Evolutionary conservation across 2,888 invertebrate genomes (phyloP).

Genomic region (Ethmia dodecea): DNA sequence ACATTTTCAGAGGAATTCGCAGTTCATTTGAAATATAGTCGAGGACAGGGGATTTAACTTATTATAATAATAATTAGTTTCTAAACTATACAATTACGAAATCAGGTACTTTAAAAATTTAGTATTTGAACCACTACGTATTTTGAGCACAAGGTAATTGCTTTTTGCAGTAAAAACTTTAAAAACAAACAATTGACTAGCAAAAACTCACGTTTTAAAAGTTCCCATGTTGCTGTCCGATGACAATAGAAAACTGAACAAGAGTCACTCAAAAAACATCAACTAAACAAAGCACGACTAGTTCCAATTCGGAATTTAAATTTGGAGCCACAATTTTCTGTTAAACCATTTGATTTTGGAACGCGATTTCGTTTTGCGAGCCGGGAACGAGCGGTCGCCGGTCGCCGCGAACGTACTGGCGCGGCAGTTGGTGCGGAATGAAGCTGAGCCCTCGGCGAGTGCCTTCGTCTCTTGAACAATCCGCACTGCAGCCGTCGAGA

Average conservation of each 20-base stretch:
- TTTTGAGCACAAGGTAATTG: no score
- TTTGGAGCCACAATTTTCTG: constrained; percentile 13
- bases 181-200: neutral
- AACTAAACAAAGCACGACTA: constrained; percentile 36
- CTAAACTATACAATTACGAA: no score
- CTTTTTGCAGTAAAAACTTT: no score
- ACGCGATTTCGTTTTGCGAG: constrained; percentile 29
- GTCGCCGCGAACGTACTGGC: constrained; percentile 53
- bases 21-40: no score
- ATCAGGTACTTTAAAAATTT: no score
- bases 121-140: no score
- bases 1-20: no score
- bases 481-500: constrained; percentile 34
- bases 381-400: constrained; percentile 48
- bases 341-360: constrained; percentile 20
- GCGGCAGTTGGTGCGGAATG: constrained; percentile 54
- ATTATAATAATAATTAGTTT: no score
- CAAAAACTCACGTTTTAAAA: constrained; percentile 51
- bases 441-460: constrained; percentile 32
- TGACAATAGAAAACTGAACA: constrained; percentile 38
- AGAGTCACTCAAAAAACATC: constrained; percentile 48
- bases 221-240: constrained; percentile 54
- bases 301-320: constrained; percentile 15
- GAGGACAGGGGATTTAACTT: no score
- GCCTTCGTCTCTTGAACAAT: constrained; percentile 3